Evolutionary conservation across 2,113 vertebrate genomes (phyloP).

Genomic region (Arothron firmamentum): DNA sequence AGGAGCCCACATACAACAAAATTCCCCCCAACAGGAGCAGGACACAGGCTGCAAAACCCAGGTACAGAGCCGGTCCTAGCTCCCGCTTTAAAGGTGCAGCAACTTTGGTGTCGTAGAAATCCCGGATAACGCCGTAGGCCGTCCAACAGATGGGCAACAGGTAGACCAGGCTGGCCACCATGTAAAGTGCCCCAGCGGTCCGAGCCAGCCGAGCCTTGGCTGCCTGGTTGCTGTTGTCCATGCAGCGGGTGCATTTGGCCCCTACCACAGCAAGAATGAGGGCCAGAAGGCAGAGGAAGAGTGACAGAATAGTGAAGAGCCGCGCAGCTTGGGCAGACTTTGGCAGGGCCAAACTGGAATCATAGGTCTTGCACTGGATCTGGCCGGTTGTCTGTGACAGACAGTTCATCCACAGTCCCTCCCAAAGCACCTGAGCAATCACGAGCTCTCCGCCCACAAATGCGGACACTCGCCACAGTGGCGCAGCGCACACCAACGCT

Average conservation of each 20-base stretch:
- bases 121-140: slow-evolving; percentile 59
- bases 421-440: slow-evolving; percentile 82
- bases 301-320: slow-evolving; percentile 73
- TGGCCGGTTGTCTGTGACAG: slow-evolving; percentile 79
- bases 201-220: slow-evolving; percentile 75
- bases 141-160: slow-evolving; percentile 71
- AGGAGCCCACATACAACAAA: slow-evolving; percentile 64
- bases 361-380: slow-evolving; percentile 80
- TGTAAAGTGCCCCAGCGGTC: slow-evolving; percentile 62
- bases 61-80: slow-evolving; percentile 71
- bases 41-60: slow-evolving; percentile 68
- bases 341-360: slow-evolving; percentile 81
- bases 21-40: slow-evolving; percentile 70
- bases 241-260: slow-evolving; percentile 82
- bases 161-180: slow-evolving; percentile 63
- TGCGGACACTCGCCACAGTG: slow-evolving; percentile 82
- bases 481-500: slow-evolving; percentile 76
- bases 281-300: slow-evolving; percentile 78
- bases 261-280: slow-evolving; percentile 75
- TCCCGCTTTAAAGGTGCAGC: slow-evolving; percentile 72
- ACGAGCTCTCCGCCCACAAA: slow-evolving; percentile 84
- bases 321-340: slow-evolving; percentile 76
- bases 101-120: slow-evolving; percentile 71
- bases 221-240: slow-evolving; percentile 66
- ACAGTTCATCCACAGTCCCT: slow-evolving; percentile 89